Evolutionary conservation across 1,140 invertebrate species (phyloP), one percentile per base, ranked within the genome.

Genomic region (Lepidostoma basale): DNA sequence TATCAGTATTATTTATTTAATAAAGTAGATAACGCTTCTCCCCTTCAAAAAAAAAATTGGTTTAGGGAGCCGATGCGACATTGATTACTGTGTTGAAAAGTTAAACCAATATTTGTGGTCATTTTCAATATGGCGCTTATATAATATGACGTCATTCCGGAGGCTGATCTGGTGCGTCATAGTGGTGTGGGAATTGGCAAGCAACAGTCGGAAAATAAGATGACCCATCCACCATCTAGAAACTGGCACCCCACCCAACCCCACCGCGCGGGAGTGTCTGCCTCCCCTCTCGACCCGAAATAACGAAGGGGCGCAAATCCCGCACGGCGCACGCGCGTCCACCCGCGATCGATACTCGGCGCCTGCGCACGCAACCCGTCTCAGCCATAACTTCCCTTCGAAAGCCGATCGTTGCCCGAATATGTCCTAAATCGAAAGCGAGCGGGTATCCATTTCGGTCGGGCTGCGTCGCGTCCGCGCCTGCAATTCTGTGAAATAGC

Each of bases 171-270:
- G 49, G n/a, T 54, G 49, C 49, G 49, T 54, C 49, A 54, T 18
- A 26, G 49, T 54, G 49, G 49, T 30, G 49, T 26, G n/a, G 16
- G 49, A 28, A 18, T 54, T 54, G 49, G 59, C 59, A 62, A 62
- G 39, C 39, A 62, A 44, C 59, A 62, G 39, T 42, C 59, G 39
- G 39, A 25, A 60, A 25, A 23, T 25, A 59, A 40, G 59, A 44
- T 62, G 59, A 62, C 59, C 59, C 42, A 62, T 14, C 40, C 45
- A 25, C 10, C 59, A 18, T 39, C 56, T n/a, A n/a, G n/a, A n/a
- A n/a, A n/a, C n/a, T n/a, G n/a, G 20, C 39, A 10, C 39, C n/a
- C 59, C 33, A 36, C 39, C 25, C 42, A 12, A n/a, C n/a, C 18
- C 36, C 40, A 42, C 22, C 39, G 40, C 22, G 39, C 39, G 40